These are phyloP conservation scores for Drosophila merina DNA, from an alignment of 2,888 invertebrate genomes.

Conservation along the genomic window DNA sequence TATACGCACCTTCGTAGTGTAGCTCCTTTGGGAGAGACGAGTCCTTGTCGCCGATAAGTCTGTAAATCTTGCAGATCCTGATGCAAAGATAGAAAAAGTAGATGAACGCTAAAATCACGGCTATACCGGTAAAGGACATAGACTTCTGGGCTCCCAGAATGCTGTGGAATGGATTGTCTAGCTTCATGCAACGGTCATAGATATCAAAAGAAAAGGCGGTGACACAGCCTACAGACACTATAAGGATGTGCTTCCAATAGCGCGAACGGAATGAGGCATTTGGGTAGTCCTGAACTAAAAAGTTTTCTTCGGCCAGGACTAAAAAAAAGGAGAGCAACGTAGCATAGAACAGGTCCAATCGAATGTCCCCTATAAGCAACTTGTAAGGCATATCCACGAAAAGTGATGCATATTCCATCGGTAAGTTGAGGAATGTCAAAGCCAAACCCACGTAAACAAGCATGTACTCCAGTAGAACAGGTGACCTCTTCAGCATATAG, in stretches of 20 bases:
- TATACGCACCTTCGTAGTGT: slow-evolving; percentile 92
- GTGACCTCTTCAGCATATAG: slow-evolving; percentile 91
- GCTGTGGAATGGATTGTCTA: slow-evolving; percentile 98
- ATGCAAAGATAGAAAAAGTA: slow-evolving; percentile 97
- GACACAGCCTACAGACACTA: slow-evolving; percentile 94
- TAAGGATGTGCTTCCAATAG: slow-evolving; percentile 95
- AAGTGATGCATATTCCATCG: slow-evolving; percentile 96
- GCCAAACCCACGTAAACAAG: slow-evolving; percentile 93
- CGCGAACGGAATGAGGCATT: slow-evolving; percentile 87
- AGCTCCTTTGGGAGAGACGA: slow-evolving; percentile 93
- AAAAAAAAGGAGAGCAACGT: slow-evolving; percentile 99
- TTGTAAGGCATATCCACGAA: slow-evolving; percentile 97
- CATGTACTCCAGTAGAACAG: slow-evolving; percentile 97
- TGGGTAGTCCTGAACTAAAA: slow-evolving; percentile 92
- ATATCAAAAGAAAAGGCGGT: slow-evolving; percentile 97
- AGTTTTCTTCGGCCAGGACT: slow-evolving; percentile 98
- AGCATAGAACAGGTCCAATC: slow-evolving; percentile 98
- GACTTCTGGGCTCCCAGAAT: slow-evolving; percentile 97
- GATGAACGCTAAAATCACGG: slow-evolving; percentile 94
- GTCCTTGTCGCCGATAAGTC: slow-evolving; percentile 95
- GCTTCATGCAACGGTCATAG: slow-evolving; percentile 97
- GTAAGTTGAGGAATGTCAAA: slow-evolving; percentile 94
- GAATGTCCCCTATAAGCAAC: slow-evolving; percentile 95
- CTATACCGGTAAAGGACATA: slow-evolving; percentile 87
- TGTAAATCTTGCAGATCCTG: slow-evolving; percentile 96